Evolutionary conservation across 1,140 invertebrate species (phyloP).

Genomic region (Lutraria rhynchaena): DNA sequence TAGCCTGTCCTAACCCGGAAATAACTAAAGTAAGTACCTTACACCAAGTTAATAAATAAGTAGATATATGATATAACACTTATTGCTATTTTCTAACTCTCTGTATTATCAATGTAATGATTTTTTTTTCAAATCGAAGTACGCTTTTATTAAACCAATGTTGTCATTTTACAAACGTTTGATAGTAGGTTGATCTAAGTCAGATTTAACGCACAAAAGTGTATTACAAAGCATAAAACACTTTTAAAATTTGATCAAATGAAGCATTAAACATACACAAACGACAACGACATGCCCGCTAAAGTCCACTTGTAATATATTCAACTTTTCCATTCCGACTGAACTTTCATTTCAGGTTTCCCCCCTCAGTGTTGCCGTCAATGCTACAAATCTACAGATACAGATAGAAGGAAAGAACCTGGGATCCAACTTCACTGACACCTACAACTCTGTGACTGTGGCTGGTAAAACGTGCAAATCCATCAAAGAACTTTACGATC

Average conservation of each 20-base stretch:
- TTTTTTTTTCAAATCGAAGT: neutral
- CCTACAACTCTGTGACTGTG: neutral
- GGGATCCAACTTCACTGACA: neutral
- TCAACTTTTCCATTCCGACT: neutral
- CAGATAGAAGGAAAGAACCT: slow-evolving; percentile 22
- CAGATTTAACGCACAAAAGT: neutral
- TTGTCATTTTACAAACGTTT: neutral
- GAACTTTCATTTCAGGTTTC: slow-evolving; percentile 5
- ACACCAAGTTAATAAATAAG: too few relatives aligned
- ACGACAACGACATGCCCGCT: neutral
- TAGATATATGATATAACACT: too few relatives aligned
- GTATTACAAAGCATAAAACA: neutral
- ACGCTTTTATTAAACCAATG: too few relatives aligned
- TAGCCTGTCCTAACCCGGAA: neutral
- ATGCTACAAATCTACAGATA: neutral
- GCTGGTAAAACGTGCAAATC: neutral
- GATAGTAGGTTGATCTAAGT: neutral
- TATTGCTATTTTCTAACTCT: too few relatives aligned
- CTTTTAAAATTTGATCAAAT: neutral
- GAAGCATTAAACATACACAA: neutral
- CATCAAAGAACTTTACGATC: neutral
- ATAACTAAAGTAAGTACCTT: slow-evolving; percentile 21
- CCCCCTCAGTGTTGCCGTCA: slow-evolving; percentile 22
- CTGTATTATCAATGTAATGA: neutral
- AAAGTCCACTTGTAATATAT: neutral